Percentiles rank a stretch among this genome's conserved stretches.
phyloP scores from a whole-genome alignment of 2,797 vertebrate genomes.

The Thripadectes ignobilis region DNA sequence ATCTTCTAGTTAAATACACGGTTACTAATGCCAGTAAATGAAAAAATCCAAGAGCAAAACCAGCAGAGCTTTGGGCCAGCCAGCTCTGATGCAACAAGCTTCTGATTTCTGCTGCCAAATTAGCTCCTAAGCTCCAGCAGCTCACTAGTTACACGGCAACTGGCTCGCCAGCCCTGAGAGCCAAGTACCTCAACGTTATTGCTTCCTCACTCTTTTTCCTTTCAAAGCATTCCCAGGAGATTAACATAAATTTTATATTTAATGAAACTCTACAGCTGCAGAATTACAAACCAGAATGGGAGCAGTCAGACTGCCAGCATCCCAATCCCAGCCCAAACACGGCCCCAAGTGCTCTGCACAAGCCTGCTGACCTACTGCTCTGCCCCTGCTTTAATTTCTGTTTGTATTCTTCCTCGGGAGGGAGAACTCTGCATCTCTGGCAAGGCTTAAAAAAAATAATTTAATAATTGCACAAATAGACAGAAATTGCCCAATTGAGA shows the following conservation, averaged over 20 bases:
- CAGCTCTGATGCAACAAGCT: background rate
- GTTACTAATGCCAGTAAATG: background rate
- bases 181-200: background rate
- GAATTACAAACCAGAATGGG: background rate
- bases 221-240: background rate
- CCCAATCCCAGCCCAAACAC: background rate
- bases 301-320: background rate
- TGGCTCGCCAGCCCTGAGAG: background rate
- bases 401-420: background rate
- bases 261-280: background rate
- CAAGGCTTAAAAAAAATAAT: background rate
- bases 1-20: background rate
- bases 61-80: background rate
- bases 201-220: background rate
- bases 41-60: background rate
- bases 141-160: background rate
- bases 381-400: background rate
- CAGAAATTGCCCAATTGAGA: background rate
- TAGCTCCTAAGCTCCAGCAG: background rate
- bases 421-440: background rate
- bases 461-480: background rate
- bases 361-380: background rate
- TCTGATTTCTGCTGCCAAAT: background rate
- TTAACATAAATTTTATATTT: background rate
- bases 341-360: background rate